Evolutionary conservation across 2,797 vertebrate genomes (phyloP), one percentile per base, ranked within the genome.

Genomic region (Ficedula albicollis): DNA sequence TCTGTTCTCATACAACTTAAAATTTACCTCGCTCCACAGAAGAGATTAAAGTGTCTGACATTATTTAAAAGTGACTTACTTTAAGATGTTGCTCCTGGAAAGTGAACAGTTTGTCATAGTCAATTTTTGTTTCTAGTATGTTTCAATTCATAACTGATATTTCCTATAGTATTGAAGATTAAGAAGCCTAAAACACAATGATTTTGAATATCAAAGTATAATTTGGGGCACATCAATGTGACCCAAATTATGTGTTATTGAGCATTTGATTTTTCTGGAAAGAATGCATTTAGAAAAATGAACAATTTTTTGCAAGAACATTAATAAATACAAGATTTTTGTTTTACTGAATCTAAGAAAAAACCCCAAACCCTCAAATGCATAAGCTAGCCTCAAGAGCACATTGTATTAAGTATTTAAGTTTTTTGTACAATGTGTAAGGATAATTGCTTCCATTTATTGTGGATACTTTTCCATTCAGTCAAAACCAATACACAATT

Each of bases 21-120:
- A 90, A 93, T 93, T 90, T 84, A 69, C 29, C 75, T 91, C 82
- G 41, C n/a, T 95, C 36, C 69, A 36, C 7, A 15, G 84, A 93
- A 88, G 89, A 86, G 27, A 73, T 38, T 49, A 54, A 93, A 73
- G 46, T 41, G 39, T 68, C 56, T 76, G 54, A 84, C 80, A 84
- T 90, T 68, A 84, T 79, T 74, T 93, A 69, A 92, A 90, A 91
- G 48, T 55, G 41, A 55, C 60, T 82, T 44, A 64, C 73, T 93
- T 87, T 32, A 94, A 94, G 78, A 60, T 67, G 34, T 73, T 87
- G n/a, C 17, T 87, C 18, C 43, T 89, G 46, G 58, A 95, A 94
- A 49, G 78, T n/a, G 62, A 68, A 43, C 3, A 78, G 36, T 90
- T 95, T 90, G 41, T 56, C 63, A 29, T 9, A 48, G 48, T 46